Evolutionary conservation across 2,113 vertebrate species (phyloP), one percentile per base, ranked within the genome.

Genomic region (Hydrolagus affinis): DNA sequence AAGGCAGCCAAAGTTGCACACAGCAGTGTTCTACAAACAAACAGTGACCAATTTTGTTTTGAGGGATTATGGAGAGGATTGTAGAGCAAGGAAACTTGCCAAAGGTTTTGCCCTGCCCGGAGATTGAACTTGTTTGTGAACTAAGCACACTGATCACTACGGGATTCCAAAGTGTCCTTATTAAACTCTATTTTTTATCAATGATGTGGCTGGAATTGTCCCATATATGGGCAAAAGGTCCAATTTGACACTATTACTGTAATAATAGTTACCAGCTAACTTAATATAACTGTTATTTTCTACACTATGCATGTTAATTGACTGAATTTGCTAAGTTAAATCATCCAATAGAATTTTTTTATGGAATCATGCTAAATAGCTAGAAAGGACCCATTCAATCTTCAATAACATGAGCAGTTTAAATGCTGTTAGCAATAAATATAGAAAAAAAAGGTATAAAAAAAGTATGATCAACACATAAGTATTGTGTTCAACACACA

Each of bases 281-380:
- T 28, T 23, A 72, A 25, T 28, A 25, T 8, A 72, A 28, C 28
- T 72, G 70, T 23, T 73, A 8, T 17, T 62, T 80, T 80, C 57
- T 12, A 8, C 76, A 80, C 57, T 25, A 21, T 25, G 44, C 23
- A 19, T 60, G 0, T 0, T 73, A 30, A 7, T 30, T 30, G 25
- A 28, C 17, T 21, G 28, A n/a, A 10, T 64, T 28, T 80, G 59
- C 11, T 28, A 25, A 28, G 23, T 21, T 64, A 80, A 64, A 28
- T 59, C 60, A 28, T 80, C 64, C 77, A 80, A 64, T 9, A 64
- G 77, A 80, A 78, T 7, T 4, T n/a, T 44, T 80, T 80, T 62
- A 80, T 80, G 59, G 64, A 80, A 14, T 64, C 59, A 62, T 64
- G n/a, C 21, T 25, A 57, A 6, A 76, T 28, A 80, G 28, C 21